Evolutionary conservation across 1,140 invertebrate genomes (phyloP), one percentile per base, ranked within the genome.

Genomic region (Brachionus rubens): DNA sequence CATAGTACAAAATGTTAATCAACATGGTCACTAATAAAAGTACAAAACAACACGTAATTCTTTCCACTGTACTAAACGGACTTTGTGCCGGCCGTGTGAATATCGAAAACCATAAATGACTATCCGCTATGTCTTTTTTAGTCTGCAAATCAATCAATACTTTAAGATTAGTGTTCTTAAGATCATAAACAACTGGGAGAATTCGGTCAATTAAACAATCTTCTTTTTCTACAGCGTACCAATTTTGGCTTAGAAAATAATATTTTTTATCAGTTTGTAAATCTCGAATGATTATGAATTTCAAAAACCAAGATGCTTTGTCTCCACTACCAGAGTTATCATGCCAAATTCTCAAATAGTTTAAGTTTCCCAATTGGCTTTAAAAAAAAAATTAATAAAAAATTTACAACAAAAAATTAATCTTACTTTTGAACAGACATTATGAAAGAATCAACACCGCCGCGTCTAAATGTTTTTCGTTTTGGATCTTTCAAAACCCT

Each of bases 31-130:
- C 79, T 59, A 85, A 87, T 3, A 88, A 81, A n/a, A 88, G 81
- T 48, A 85, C 84, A 77, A 87, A 82, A 78, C 87, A 88, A 56
- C 86, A 86, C 5, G 86, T 86, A n/a, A 87, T 82, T 40, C 87
- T 78, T 81, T 88, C 85, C 10, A 82, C 79, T 50, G 86, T 70
- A 0, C 54, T 87, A 77, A 88, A 88, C 28, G 87, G 79, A 48
- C 85, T 87, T 46, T 84, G 80, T 3, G 86, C 84, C 12, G 87
- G 87, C 33, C 87, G 79, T 33, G 86, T 81, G 78, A 88, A 85
- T 4, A 88, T 83, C 9, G 86, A 87, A 78, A 88, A 87, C 87
- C 87, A 88, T 7, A 88, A 79, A 79, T 88, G 87, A 33, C 87
- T 87, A 79, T 88, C 87, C 14, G 82, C 81, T 0, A 88, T 79